A percentile compares a stretch with the other conserved stretches of the same genome.
phyloP scores from a whole-genome alignment of 2,888 invertebrate species.

The Rhodophaea formosa region DNA sequence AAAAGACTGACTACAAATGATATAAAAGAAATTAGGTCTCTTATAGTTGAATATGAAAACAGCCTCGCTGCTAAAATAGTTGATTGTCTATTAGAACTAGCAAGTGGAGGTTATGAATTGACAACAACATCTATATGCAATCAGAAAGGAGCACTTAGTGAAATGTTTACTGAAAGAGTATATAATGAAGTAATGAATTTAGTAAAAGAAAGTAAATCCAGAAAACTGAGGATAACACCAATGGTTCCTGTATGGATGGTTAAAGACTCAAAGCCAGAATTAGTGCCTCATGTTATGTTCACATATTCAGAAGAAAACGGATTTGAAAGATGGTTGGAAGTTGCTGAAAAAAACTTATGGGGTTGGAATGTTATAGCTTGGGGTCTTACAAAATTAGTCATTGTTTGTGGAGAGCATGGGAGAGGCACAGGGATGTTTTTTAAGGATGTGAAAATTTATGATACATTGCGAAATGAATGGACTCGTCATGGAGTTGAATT shows the following conservation, averaged over 20 bases:
- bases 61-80: slow-evolving; percentile 55
- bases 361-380: slow-evolving; percentile 66
- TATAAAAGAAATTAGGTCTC: slow-evolving; percentile 43
- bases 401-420: slow-evolving; percentile 65
- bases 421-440: slow-evolving; percentile 61
- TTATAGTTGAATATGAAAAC: slow-evolving; percentile 42
- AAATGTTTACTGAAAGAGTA: slow-evolving; percentile 55
- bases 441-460: slow-evolving; percentile 63
- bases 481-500: slow-evolving; percentile 55
- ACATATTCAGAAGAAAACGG: slow-evolving; percentile 46
- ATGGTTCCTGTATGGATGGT: slow-evolving; percentile 52
- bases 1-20: slow-evolving; percentile 43
- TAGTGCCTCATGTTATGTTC: slow-evolving; percentile 50
- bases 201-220: slow-evolving; percentile 43
- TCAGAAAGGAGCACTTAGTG: slow-evolving; percentile 39
- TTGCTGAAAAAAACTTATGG: slow-evolving; percentile 63
- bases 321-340: slow-evolving; percentile 59
- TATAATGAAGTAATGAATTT: slow-evolving; percentile 52
- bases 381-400: slow-evolving; percentile 57
- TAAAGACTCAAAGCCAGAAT: slow-evolving; percentile 41
- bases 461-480: slow-evolving; percentile 59
- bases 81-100: slow-evolving; percentile 47
- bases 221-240: slow-evolving; percentile 45
- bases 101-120: slow-evolving; percentile 33
- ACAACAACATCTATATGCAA: slow-evolving; percentile 32